Evolutionary conservation across 1,140 invertebrate genomes (phyloP), one percentile per base, ranked within the genome.

Genomic region (Drosophila pandora): DNA sequence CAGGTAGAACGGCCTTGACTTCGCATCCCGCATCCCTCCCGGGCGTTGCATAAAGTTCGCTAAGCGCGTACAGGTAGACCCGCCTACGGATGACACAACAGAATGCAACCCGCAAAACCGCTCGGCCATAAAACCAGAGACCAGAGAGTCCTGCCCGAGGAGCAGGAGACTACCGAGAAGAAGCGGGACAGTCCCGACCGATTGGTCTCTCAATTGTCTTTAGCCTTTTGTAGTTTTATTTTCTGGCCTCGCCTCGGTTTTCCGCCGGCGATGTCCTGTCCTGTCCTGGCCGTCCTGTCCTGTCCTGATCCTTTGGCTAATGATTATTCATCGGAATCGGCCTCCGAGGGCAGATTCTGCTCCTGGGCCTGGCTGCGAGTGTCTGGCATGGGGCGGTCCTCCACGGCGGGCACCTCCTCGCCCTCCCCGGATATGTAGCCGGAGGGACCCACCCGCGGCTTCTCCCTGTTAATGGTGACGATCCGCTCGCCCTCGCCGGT

Each of bases 31-130:
- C 17, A 17, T 17, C 17, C 17, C 17, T 17, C 17, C 17, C 17
- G 1, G 17, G 37, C 55, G 37, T 71, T 71, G 68, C 68, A 71
- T 71, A 71, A 71, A 71, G 69, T 71, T 71, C 71, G 68, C 68
- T 71, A 84, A 83, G 79, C 79, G 60, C 45, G 32, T 41, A 39
- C 75, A 83, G 79, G 79, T 83, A 82, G 67, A 9, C 34, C 30
- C 9, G 10, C 7, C 53, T 21, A n/a, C 52, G 56, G 60, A 76
- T 79, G 76, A 83, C 81, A 70, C 74, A 82, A 82, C 80, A 75
- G 60, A 70, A 84, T 83, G 76, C 76, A 83, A 76, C 79, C 79
- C 79, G 52, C 79, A 84, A 82, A 82, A 75, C 69, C 34, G 34
- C 78, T 82, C 78, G 77, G 77, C 69, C 74, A 63, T 78, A 77